These are phyloP conservation scores for Lipophrys pholis DNA, from an alignment of 2,113 vertebrate species.

Conservation along the genomic window DNA sequence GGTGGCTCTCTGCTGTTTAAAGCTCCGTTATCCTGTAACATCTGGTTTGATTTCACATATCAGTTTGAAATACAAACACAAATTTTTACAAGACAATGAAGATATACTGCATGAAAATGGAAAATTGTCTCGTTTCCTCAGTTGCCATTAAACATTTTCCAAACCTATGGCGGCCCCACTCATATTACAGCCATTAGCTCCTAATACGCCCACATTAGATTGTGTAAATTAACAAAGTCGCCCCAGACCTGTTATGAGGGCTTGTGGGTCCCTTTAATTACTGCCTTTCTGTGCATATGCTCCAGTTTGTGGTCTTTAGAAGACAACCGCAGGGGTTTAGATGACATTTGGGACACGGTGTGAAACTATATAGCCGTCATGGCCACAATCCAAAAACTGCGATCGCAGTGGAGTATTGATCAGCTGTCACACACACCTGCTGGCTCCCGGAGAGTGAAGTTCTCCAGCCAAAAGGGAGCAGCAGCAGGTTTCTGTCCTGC, in stretches of 20 bases:
- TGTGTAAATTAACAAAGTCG: background rate
- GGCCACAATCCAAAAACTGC: slow-evolving; percentile 4
- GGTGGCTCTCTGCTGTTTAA: no score
- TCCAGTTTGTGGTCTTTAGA: background rate
- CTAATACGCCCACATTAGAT: background rate
- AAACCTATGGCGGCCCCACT: background rate
- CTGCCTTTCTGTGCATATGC: no score
- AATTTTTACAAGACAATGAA: no score
- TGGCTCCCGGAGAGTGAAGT: background rate
- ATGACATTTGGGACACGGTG: background rate
- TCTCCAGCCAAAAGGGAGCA: background rate
- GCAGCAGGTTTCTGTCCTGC: background rate
- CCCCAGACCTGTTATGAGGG: background rate
- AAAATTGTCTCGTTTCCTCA: no score
- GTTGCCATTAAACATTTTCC: no score
- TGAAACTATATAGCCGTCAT: background rate
- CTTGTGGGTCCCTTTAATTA: background rate
- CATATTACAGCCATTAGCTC: background rate
- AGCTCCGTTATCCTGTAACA: no score
- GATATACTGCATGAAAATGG: no score
- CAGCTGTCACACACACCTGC: slow-evolving; percentile 45
- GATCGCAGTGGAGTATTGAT: slow-evolving; percentile 15
- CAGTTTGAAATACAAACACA: no score
- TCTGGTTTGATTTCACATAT: no score
- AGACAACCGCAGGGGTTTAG: background rate